Evolutionary conservation across 2,797 vertebrate genomes (phyloP), one percentile per base, ranked within the genome.

Genomic region (Hafferia zeledoni): DNA sequence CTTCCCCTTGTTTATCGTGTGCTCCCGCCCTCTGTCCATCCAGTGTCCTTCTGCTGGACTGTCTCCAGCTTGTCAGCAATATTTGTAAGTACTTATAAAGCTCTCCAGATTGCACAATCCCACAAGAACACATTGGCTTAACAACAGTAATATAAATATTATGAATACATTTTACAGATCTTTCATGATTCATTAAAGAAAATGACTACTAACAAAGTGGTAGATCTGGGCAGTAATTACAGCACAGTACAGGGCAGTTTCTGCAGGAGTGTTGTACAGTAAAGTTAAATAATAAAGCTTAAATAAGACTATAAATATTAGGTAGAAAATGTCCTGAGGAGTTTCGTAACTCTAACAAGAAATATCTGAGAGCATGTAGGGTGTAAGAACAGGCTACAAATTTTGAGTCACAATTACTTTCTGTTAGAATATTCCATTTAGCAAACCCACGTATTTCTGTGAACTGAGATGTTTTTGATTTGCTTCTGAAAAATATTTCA

Each of bases 131-230:
- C 30, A 60, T 33, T 60, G 53, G 68, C 46, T 89, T 90, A 83
- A 90, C 52, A 94, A 86, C 77, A 90, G 39, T 27, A 90, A 84
- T 77, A 82, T 60, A 94, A 96, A 91, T 79, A 94, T 70, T 89
- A 76, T 68, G 52, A 92, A 82, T 49, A 88, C 5, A 39, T 90
- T 76, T 93, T 78, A 90, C 0, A 2, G 74, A 89, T 52, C 41
- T 17, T 93, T 82, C 74, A 56, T 56, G 68, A 89, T 87, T 90
- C 74, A 82, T 84, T 86, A 79, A 71, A 86, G 60, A 81, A 83
- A 87, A 86, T 31, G 2, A 77, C 6, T 70, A 67, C 49, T 84
- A 84, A 44, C n/a, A 33, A 90, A 64, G 24, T 6, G 33, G 44
- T 24, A 49, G 59, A 53, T 84, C 11, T 39, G 24, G n/a, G 37